Evolutionary conservation across 2,797 vertebrate genomes (phyloP).

Genomic region (Echiichthys vipera): DNA sequence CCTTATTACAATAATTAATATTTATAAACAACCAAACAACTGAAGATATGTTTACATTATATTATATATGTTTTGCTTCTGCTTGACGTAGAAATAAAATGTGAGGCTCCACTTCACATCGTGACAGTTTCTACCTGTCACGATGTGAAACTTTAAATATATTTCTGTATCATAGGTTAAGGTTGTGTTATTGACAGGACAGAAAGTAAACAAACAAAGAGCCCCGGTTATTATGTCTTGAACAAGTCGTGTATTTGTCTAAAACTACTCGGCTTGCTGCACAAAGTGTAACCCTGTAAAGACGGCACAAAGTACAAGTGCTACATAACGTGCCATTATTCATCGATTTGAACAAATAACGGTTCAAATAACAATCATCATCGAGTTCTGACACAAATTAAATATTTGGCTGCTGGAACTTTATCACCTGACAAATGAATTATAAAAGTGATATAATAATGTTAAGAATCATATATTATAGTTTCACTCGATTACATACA

Average conservation of each 20-base stretch:
- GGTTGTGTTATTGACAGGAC: slow-evolving; percentile 1
- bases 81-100: slow-evolving; percentile 4
- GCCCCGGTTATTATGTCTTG: background rate
- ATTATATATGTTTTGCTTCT: slow-evolving; percentile 11
- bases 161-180: background rate
- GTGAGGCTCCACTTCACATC: slow-evolving; percentile 3
- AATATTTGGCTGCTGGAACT: slow-evolving; percentile 18
- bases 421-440: background rate
- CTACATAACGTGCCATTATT: background rate
- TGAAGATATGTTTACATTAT: slow-evolving; percentile 20
- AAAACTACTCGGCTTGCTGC: background rate
- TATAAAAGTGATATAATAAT: slow-evolving; percentile 20
- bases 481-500: slow-evolving; percentile 10
- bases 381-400: background rate
- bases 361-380: slow-evolving; percentile 13
- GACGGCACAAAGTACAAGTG: slow-evolving; percentile 13
- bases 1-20: slow-evolving; percentile 58
- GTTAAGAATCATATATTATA: slow-evolving; percentile 1
- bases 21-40: slow-evolving; percentile 39
- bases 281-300: slow-evolving; percentile 5
- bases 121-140: background rate
- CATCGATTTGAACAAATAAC: background rate
- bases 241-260: background rate
- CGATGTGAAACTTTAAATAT: slow-evolving; percentile 23
- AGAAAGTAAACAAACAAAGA: slow-evolving; percentile 16